Conservation (phyloP, 2,888 invertebrate genomes). For the Anthophora plumipes region DNA sequence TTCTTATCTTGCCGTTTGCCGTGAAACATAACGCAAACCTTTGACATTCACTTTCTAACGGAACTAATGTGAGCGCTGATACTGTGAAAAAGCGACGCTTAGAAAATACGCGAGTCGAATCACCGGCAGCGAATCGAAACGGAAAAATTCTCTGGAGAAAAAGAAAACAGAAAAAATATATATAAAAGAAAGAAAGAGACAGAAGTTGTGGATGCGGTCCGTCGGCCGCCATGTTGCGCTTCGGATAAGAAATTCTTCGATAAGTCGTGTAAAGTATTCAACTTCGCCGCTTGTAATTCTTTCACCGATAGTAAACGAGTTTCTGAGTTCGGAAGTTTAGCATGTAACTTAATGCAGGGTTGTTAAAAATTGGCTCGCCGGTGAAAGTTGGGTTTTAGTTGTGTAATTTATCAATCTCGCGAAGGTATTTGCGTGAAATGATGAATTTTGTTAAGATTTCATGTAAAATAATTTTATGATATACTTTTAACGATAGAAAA, state of each 20-base stretch:
- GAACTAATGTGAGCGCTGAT: constrained; percentile 33
- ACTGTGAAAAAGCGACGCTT: constrained; percentile 25
- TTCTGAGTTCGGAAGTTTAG: background rate
- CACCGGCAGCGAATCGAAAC: background rate
- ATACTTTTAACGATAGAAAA: no score
- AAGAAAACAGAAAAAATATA: background rate
- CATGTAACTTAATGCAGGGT: background rate
- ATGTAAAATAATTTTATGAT: no score
- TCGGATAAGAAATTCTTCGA: constrained; percentile 5
- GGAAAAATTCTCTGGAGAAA: constrained; percentile 10
- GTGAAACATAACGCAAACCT: constrained; percentile 52
- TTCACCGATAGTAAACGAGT: constrained; percentile 19
- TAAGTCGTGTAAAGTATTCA: constrained; percentile 4
- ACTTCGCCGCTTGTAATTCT: background rate
- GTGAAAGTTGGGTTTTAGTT: background rate
- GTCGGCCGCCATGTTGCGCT: background rate
- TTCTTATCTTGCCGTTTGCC: constrained; percentile 54
- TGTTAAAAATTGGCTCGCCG: background rate
- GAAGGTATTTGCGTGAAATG: no score
- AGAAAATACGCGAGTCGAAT: constrained; percentile 42
- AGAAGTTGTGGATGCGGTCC: constrained; percentile 17
- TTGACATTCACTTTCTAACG: constrained; percentile 66
- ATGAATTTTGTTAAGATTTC: no score
- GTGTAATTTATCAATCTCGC: no score
- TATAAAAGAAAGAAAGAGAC: no score